Percentiles rank a stretch among this genome's conserved stretches.
Evolutionary conservation across 2,888 invertebrate species (phyloP).

Genomic region (Drosophila nigricruria): DNA sequence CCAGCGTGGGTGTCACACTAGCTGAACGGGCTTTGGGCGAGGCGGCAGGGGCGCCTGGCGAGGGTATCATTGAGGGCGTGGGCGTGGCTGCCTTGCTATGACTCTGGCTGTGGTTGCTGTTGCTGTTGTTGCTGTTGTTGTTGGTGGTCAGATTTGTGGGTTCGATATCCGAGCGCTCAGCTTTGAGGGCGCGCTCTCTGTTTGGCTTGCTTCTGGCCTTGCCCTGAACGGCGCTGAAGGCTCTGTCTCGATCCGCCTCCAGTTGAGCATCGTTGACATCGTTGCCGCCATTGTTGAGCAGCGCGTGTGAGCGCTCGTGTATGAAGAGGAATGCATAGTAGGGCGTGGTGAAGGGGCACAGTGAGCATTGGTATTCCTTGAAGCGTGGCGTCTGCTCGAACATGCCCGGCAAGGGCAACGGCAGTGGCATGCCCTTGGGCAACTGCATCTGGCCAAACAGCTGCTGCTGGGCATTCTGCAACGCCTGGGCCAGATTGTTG

Average conservation of each 20-base stretch:
- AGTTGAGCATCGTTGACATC: constrained; percentile 14
- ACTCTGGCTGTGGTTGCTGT: constrained; percentile 83
- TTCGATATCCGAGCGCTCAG: constrained; percentile 48
- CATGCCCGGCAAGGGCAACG: constrained; percentile 70
- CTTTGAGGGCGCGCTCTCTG: constrained; percentile 24
- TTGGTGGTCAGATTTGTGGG: constrained; percentile 76
- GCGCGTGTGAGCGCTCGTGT: constrained; percentile 94
- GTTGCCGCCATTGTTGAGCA: constrained; percentile 72
- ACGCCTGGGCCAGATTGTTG: constrained; percentile 83
- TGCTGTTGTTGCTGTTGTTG: constrained; percentile 87
- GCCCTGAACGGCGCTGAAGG: constrained; percentile 32
- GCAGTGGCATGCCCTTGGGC: constrained; percentile 77
- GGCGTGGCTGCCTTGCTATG: constrained; percentile 20
- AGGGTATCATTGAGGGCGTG: constrained; percentile 32
- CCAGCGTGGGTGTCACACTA: constrained; percentile 28
- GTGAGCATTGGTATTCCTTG: constrained; percentile 95
- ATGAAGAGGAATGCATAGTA: constrained; percentile 96
- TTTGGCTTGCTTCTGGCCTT: constrained; percentile 48
- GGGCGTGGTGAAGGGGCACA: constrained; percentile 95
- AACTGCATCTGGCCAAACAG: constrained; percentile 77
- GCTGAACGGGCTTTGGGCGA: constrained; percentile 54
- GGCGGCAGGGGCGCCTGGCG: constrained; percentile 1
- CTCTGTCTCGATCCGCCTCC: constrained; percentile 39
- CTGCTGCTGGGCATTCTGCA: constrained; percentile 81
- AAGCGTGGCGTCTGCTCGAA: constrained; percentile 84